Conservation (phyloP, 2,797 vertebrate genomes). For the Limnodromus scolopaceus region DNA sequence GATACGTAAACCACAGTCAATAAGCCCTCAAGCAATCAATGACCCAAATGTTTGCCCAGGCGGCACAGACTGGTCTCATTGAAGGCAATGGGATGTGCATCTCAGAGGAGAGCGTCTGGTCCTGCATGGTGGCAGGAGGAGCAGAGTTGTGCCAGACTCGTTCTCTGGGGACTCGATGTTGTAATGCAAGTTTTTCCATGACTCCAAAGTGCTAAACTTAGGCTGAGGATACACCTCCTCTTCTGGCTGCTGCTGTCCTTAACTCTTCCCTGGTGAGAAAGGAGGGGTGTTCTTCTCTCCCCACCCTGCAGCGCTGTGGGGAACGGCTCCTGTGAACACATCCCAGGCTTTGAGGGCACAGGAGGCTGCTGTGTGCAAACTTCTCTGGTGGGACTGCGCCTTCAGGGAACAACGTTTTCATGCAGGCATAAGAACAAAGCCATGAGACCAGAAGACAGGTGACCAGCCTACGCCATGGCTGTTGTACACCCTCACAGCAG, state of each 20-base stretch:
- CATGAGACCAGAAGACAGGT: not conserved
- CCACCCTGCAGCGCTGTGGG: accelerated
- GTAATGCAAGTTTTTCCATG: not conserved
- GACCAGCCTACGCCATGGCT: accelerated
- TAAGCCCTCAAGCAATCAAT: not conserved
- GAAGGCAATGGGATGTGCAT: not conserved
- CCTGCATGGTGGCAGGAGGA: not conserved
- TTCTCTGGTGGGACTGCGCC: not conserved
- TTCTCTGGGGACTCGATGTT: not conserved
- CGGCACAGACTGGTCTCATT: not conserved
- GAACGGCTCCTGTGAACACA: not conserved
- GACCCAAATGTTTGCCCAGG: not conserved
- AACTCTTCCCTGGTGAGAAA: not conserved
- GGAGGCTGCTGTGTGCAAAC: not conserved
- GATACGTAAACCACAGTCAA: not conserved
- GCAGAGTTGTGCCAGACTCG: not conserved
- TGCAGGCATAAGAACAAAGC: not conserved
- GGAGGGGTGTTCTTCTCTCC: not conserved
- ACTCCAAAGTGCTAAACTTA: not conserved
- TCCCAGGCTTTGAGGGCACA: not conserved
- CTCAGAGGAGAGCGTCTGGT: not conserved
- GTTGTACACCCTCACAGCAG: not conserved
- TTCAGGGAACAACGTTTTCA: not conserved
- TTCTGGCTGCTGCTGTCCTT: not conserved
- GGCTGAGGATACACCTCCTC: not conserved